Conservation (phyloP, 2,888 invertebrate species). For the Cryptocephalus primarius region DNA sequence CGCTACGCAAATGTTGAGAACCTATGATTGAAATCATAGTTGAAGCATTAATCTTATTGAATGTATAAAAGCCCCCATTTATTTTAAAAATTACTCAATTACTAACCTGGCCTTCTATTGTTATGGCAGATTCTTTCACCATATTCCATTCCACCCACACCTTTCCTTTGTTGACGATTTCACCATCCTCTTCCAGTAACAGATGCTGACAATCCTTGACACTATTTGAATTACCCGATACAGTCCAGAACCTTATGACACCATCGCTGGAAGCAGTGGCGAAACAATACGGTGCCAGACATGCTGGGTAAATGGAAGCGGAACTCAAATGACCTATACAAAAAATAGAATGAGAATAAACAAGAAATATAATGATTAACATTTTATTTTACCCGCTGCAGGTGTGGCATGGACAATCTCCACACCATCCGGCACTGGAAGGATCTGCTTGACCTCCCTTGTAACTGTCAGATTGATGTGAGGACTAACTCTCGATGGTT, state of each 20-base stretch:
- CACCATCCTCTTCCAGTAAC: conserved; percentile 32
- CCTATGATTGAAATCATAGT: conserved; percentile 26
- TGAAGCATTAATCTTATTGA: no score
- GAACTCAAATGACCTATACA: conserved; percentile 77
- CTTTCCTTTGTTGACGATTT: conserved; percentile 31
- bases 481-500: conserved; percentile 41
- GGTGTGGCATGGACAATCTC: conserved; percentile 89
- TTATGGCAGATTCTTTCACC: conserved; percentile 51
- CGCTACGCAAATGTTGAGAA: conserved; percentile 89
- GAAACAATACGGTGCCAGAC: conserved; percentile 92
- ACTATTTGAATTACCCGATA: conserved; percentile 22
- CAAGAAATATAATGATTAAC: neutral
- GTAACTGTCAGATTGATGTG: conserved; percentile 80
- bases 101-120: conserved; percentile 47
- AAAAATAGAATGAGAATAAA: no score
- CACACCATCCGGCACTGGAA: conserved; percentile 81
- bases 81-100: neutral
- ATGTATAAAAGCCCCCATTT: no score
- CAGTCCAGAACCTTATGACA: conserved; percentile 76
- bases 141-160: conserved; percentile 37
- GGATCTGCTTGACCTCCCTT: conserved; percentile 83
- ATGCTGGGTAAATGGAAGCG: conserved; percentile 97
- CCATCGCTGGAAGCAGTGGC: conserved; percentile 95
- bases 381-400: conserved; percentile 55
- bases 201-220: conserved; percentile 25